These are phyloP conservation scores for Leuctra nigra DNA, from an alignment of 2,888 invertebrate genomes.

Conservation along the genomic window DNA sequence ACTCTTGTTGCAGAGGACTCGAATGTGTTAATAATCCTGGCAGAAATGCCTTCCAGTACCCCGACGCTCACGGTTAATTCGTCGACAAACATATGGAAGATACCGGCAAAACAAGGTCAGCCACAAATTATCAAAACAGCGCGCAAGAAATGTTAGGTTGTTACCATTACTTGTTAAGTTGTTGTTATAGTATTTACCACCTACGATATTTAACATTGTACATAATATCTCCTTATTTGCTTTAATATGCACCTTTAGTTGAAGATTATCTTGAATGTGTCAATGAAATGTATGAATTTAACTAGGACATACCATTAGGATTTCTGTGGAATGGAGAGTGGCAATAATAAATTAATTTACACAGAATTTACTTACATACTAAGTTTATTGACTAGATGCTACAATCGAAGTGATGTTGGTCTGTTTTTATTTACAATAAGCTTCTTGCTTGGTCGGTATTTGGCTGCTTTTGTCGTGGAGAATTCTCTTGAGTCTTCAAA, in stretches of 20 bases:
- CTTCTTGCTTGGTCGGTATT: conserved; percentile 3
- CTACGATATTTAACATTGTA: too few species aligned
- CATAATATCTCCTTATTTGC: too few species aligned
- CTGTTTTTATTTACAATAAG: not conserved
- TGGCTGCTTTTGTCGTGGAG: not conserved
- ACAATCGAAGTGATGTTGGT: not conserved
- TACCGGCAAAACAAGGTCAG: conserved; percentile 7
- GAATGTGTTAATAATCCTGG: conserved; percentile 5
- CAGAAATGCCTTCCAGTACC: too few species aligned
- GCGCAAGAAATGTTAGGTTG: conserved; percentile 9
- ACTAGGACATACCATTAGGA: too few species aligned
- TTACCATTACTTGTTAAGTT: too few species aligned
- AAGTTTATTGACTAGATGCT: conserved; percentile 1
- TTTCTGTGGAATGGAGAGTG: not conserved
- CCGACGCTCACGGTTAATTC: too few species aligned
- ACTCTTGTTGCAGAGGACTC: conserved; percentile 7
- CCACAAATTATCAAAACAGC: conserved; percentile 13
- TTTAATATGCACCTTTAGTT: too few species aligned
- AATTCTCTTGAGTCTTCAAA: not conserved
- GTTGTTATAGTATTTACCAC: too few species aligned
- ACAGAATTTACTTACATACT: not conserved
- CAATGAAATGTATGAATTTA: too few species aligned
- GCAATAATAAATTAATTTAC: not conserved
- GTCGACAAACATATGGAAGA: conserved; percentile 7
- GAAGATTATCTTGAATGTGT: too few species aligned